A percentile compares a stretch with the other conserved stretches of the same genome.
Conservation (phyloP, 2,113 vertebrate genomes). For the Ophthalmolycus amberensis region DNA sequence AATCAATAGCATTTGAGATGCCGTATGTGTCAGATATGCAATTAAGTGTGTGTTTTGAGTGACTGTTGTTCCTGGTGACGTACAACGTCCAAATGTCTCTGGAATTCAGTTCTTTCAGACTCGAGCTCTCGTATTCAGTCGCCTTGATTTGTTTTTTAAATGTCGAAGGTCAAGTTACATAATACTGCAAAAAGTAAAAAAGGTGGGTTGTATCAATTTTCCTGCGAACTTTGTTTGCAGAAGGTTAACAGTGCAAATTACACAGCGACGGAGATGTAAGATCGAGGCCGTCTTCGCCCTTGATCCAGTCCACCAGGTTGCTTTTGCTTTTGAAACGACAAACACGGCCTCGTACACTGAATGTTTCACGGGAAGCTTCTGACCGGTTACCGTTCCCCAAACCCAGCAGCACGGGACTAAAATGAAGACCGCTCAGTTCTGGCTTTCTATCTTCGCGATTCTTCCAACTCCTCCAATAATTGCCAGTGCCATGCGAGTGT, state of each 20-base stretch:
- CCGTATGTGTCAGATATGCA: conserved; percentile 63
- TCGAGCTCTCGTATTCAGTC: background rate
- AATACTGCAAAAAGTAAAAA: background rate
- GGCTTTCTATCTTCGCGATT: conserved; percentile 9
- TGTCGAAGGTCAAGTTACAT: conserved; percentile 24
- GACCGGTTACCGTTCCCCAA: background rate
- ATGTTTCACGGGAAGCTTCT: conserved; percentile 4
- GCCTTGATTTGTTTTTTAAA: background rate
- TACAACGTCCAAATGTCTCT: conserved; percentile 32
- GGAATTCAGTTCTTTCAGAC: conserved; percentile 20
- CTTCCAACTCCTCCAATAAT: conserved; percentile 11
- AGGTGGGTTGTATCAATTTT: background rate
- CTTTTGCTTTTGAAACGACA: conserved; percentile 24
- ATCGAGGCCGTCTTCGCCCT: conserved; percentile 15
- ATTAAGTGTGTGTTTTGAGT: conserved; percentile 52
- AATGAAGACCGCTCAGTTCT: background rate
- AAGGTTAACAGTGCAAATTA: background rate
- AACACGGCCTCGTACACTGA: background rate
- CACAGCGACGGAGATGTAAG: background rate
- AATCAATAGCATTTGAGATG: conserved; percentile 70
- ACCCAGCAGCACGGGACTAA: background rate
- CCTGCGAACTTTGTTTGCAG: background rate
- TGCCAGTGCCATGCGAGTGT: background rate
- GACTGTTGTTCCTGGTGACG: conserved; percentile 32
- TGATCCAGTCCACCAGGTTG: background rate